phyloP scores from a whole-genome alignment of 2,113 vertebrate genomes.

The Machaerirhynchus nigripectus region DNA sequence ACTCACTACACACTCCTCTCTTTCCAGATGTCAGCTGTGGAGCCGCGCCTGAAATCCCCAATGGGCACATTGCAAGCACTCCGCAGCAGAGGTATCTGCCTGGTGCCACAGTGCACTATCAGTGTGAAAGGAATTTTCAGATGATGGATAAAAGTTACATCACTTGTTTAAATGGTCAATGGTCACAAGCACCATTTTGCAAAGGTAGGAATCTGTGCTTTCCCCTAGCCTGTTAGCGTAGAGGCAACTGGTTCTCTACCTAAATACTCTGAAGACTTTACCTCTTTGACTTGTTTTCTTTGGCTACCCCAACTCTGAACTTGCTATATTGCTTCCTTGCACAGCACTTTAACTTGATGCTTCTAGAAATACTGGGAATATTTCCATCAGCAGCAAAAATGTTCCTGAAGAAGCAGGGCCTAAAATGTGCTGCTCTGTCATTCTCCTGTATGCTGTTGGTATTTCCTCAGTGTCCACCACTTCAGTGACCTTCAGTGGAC shows the following conservation, averaged over 20 bases:
- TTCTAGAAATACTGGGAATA: not conserved
- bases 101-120: not conserved
- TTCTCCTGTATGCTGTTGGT: not conserved
- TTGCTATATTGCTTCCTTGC: not conserved
- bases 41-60: not conserved
- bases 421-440: not conserved
- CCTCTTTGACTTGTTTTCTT: not conserved
- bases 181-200: conserved; percentile 22
- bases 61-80: not conserved
- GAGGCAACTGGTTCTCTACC: not conserved
- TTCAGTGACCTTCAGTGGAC: not conserved
- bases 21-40: conserved; percentile 2
- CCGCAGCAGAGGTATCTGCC: not conserved
- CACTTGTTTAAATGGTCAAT: not conserved
- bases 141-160: not conserved
- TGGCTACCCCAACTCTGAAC: not conserved
- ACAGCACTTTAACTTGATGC: not conserved
- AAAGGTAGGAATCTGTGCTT: conserved; percentile 4
- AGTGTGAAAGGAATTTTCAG: conserved; percentile 5
- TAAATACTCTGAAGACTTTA: not conserved
- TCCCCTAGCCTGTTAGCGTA: not conserved
- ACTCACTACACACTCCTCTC: not conserved
- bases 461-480: not conserved
- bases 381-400: not conserved
- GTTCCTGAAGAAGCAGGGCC: not conserved